A percentile compares a stretch with the other conserved stretches of the same genome.
Evolutionary conservation across 1,140 invertebrate genomes (phyloP).

Genomic region (Temnothorax longispinosus): DNA sequence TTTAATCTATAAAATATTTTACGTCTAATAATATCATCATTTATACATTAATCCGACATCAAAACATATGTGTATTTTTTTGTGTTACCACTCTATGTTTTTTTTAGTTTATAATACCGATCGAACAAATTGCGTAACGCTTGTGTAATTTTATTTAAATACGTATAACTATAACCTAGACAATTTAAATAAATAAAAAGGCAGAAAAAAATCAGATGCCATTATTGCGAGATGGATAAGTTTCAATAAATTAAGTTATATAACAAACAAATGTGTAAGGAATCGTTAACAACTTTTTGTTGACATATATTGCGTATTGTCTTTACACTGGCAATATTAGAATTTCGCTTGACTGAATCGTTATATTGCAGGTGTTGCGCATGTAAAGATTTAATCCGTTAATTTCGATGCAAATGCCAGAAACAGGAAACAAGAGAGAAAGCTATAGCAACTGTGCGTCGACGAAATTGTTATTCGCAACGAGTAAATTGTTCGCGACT

Average conservation of each 20-base stretch:
- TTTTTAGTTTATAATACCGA: too few species aligned
- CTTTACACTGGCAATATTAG: not conserved
- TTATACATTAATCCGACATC: not conserved
- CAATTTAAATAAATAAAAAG: not conserved
- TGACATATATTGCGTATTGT: not conserved
- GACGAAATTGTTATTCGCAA: not conserved
- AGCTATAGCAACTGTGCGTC: not conserved
- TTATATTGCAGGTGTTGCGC: slow-evolving; percentile 33
- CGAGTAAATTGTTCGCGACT: not conserved
- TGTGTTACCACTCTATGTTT: too few species aligned
- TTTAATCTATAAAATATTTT: not conserved
- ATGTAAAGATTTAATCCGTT: slow-evolving; percentile 59
- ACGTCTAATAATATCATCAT: not conserved
- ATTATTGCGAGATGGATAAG: not conserved
- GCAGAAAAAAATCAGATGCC: not conserved
- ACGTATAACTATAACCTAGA: not conserved
- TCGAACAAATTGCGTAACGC: too few species aligned
- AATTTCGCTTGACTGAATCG: slow-evolving; percentile 27
- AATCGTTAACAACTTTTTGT: not conserved
- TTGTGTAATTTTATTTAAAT: not conserved
- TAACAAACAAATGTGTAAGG: not conserved
- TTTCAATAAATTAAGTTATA: not conserved
- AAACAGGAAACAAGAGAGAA: slow-evolving; percentile 19
- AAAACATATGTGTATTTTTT: not conserved
- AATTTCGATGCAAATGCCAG: slow-evolving; percentile 62